These are phyloP conservation scores for Cherax destructor DNA, from an alignment of 1,140 invertebrate species.

Conservation along the genomic window DNA sequence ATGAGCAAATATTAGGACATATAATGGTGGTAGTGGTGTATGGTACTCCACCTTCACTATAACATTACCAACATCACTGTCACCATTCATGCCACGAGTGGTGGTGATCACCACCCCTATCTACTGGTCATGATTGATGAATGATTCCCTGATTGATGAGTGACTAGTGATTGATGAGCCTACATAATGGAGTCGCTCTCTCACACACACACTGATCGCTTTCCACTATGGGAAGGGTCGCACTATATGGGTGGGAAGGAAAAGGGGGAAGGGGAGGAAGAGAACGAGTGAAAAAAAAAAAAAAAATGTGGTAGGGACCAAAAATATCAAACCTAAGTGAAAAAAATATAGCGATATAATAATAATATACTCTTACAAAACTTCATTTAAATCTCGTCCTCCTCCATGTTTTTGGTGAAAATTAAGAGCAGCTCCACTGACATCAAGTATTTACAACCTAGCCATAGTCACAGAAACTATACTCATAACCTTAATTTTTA, in stretches of 20 bases:
- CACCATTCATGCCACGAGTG: not conserved
- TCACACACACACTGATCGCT: not conserved
- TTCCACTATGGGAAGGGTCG: not conserved
- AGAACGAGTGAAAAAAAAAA: not conserved
- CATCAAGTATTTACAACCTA: no score
- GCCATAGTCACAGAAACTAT: no score
- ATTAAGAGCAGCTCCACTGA: no score
- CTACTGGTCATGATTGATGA: slow-evolving; percentile 34
- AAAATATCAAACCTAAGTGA: no score
- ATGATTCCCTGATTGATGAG: slow-evolving; percentile 47
- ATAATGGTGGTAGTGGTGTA: no score
- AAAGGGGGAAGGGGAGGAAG: not conserved
- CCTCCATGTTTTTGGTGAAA: no score
- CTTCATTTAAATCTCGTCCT: no score
- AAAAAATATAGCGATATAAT: no score
- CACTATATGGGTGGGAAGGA: not conserved
- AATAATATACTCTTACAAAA: no score
- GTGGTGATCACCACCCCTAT: not conserved
- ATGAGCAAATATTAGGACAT: no score
- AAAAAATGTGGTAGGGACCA: no score
- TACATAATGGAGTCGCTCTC: slow-evolving; percentile 32
- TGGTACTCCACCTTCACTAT: not conserved
- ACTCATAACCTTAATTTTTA: no score
- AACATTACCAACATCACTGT: not conserved
- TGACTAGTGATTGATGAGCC: slow-evolving; percentile 46